Evolutionary conservation across 2,888 invertebrate species (phyloP).

Genomic region (Lagria hirta): DNA sequence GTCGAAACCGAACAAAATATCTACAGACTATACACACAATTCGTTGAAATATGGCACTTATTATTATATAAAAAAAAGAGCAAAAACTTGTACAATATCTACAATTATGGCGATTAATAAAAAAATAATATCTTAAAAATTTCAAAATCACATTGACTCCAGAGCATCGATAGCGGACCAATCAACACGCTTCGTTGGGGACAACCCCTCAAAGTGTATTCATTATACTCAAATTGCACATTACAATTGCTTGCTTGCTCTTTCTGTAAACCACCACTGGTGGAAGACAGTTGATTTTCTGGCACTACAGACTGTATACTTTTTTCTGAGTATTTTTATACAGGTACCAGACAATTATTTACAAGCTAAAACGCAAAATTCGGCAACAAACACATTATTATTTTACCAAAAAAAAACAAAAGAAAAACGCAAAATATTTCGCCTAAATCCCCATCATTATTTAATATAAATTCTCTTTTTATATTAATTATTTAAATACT

Average conservation of each 20-base stretch:
- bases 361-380: constrained; percentile 35
- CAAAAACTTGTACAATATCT: constrained; percentile 40
- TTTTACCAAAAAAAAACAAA: too few species aligned
- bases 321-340: constrained; percentile 50
- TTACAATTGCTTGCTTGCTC: constrained; percentile 50
- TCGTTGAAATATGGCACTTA: constrained; percentile 49
- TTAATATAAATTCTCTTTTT: constrained; percentile 16
- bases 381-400: constrained; percentile 2
- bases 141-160: constrained; percentile 44
- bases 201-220: constrained; percentile 2
- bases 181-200: constrained; percentile 22
- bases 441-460: neutral
- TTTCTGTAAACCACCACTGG: constrained; percentile 45
- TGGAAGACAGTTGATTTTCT: constrained; percentile 55
- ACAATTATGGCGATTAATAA: constrained; percentile 39
- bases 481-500: too few species aligned
- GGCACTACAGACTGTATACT: constrained; percentile 48
- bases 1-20: constrained; percentile 45
- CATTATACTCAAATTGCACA: constrained; percentile 44
- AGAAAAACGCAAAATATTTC: neutral
- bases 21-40: constrained; percentile 42
- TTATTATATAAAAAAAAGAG: too few species aligned
- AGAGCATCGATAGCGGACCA: constrained; percentile 33
- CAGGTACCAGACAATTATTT: constrained; percentile 53
- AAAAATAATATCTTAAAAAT: constrained; percentile 42